Conservation (phyloP, 2,888 invertebrate species). For the Andricus curvator region DNA sequence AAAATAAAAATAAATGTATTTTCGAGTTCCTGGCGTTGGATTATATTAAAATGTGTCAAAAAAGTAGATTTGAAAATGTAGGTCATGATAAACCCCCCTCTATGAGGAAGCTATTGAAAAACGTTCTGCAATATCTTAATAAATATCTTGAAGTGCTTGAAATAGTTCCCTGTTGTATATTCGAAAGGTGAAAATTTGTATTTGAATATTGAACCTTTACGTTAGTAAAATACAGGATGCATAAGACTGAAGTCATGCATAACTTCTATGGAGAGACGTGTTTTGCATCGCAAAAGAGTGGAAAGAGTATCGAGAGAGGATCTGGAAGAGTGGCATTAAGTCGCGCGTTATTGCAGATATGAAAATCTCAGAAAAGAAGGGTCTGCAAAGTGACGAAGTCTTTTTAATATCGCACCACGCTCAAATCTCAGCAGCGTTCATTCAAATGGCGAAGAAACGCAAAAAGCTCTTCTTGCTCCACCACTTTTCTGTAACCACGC, state of each 20-base stretch:
- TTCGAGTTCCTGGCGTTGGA: no score
- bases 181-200: background rate
- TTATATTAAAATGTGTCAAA: no score
- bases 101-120: background rate
- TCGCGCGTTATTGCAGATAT: constrained; percentile 59
- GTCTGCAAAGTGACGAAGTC: constrained; percentile 57
- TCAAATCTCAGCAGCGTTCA: constrained; percentile 55
- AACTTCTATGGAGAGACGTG: constrained; percentile 26
- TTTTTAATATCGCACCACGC: constrained; percentile 66
- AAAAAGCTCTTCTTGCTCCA: constrained; percentile 40
- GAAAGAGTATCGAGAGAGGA: constrained; percentile 30
- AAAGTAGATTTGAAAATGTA: no score
- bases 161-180: background rate
- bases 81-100: no score
- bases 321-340: constrained; percentile 47
- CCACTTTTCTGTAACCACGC: constrained; percentile 39
- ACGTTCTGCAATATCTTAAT: background rate
- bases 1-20: no score
- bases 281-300: constrained; percentile 52
- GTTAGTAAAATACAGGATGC: constrained; percentile 16
- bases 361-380: constrained; percentile 56
- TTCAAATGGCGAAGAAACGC: constrained; percentile 58
- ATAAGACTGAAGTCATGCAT: constrained; percentile 9
- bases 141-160: background rate
- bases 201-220: constrained; percentile 5